Conservation (phyloP, 2,888 invertebrate genomes). For the Tribolium freemani region DNA sequence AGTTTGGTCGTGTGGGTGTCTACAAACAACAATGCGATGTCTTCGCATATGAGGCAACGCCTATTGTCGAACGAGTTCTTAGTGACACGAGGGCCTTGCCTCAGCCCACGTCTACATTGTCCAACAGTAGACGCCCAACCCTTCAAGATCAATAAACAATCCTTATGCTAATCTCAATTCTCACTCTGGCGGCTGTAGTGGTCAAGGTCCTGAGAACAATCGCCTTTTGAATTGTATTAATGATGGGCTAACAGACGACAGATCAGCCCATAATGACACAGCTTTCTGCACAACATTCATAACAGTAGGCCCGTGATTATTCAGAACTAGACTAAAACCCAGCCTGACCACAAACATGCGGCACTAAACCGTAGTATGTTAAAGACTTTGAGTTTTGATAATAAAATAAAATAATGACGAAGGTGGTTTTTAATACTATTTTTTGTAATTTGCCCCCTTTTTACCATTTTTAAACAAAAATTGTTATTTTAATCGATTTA, state of each 20-base stretch:
- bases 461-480: too few relatives aligned
- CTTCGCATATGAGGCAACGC: conserved; percentile 40
- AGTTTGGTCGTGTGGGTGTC: conserved; percentile 30
- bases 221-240: conserved; percentile 33
- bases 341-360: background rate
- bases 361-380: too few relatives aligned
- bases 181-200: background rate
- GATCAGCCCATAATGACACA: conserved; percentile 49
- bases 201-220: conserved; percentile 42
- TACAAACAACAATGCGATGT: background rate
- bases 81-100: conserved; percentile 42
- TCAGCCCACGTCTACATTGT: conserved; percentile 42
- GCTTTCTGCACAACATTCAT: conserved; percentile 48
- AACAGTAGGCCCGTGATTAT: conserved; percentile 38
- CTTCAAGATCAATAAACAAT: conserved; percentile 26
- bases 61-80: conserved; percentile 43
- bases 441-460: too few relatives aligned
- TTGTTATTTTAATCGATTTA: too few relatives aligned
- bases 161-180: conserved; percentile 33
- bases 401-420: background rate
- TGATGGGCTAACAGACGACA: conserved; percentile 42
- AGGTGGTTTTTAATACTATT: too few relatives aligned
- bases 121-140: conserved; percentile 15
- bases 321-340: background rate
- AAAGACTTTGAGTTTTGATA: too few relatives aligned